Percentiles rank a stretch among this genome's conserved stretches.
phyloP scores from a whole-genome alignment of 1,140 invertebrate species.

The Helicorthomorpha holstii region DNA sequence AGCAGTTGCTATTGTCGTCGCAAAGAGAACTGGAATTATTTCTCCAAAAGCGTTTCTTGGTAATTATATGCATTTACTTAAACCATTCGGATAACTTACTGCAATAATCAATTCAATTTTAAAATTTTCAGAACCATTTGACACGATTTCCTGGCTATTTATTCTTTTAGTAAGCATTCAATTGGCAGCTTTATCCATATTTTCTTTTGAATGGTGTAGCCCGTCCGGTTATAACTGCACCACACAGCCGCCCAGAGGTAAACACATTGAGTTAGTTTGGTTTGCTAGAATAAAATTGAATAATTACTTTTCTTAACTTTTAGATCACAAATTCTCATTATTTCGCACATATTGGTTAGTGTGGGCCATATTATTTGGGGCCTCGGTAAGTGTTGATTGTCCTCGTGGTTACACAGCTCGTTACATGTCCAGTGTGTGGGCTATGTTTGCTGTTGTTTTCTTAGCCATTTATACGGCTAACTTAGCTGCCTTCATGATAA shows the following conservation, averaged over 20 bases:
- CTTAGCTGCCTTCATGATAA: conserved; percentile 40
- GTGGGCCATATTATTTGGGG: conserved; percentile 38
- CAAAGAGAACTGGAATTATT: conserved; percentile 35
- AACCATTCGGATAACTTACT: neutral
- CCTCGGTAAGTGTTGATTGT: conserved; percentile 31
- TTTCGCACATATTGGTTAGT: conserved; percentile 39
- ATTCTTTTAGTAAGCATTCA: conserved; percentile 93
- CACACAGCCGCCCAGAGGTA: conserved; percentile 25
- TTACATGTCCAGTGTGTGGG: conserved; percentile 34
- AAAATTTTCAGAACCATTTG: conserved; percentile 71
- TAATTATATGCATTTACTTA: conserved; percentile 13
- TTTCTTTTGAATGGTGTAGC: conserved; percentile 93
- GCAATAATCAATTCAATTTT: neutral
- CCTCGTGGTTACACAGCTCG: conserved; percentile 26
- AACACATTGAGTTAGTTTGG: conserved; percentile 5
- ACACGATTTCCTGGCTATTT: conserved; percentile 93
- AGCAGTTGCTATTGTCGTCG: conserved; percentile 38
- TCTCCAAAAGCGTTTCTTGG: conserved; percentile 41
- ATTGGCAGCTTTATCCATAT: conserved; percentile 88
- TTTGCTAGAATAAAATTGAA: too few relatives aligned
- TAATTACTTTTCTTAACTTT: conserved; percentile 3
- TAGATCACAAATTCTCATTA: conserved; percentile 35
- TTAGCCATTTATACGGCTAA: conserved; percentile 27
- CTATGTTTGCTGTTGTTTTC: conserved; percentile 31
- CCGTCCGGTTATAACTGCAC: conserved; percentile 88